Conservation (phyloP, 30 jellyfish, hydroid and myxozoan genomes). For the Calvadosia cruxmelitensis region DNA sequence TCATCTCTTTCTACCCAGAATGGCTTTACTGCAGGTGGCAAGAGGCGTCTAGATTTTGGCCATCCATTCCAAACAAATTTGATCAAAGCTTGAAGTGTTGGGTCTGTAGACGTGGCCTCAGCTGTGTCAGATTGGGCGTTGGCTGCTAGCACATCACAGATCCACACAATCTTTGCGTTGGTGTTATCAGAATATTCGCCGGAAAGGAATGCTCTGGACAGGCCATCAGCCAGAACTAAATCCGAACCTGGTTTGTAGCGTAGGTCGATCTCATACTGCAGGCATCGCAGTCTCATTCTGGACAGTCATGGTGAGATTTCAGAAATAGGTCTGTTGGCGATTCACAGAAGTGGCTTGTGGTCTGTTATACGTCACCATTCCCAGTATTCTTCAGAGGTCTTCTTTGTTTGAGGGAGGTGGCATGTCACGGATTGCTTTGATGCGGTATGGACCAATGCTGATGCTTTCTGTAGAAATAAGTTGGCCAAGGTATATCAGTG, state of each 20-base stretch:
- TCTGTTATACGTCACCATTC: no score
- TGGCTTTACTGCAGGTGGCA: background rate
- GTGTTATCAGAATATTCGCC: background rate
- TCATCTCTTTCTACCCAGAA: background rate
- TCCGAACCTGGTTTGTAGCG: background rate
- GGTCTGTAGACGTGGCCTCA: background rate
- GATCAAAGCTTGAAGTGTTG: background rate
- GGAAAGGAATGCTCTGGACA: background rate
- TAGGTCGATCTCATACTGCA: background rate
- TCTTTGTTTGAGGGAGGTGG: no score
- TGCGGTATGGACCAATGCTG: no score
- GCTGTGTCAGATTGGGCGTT: background rate
- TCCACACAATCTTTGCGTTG: background rate
- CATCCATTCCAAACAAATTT: background rate
- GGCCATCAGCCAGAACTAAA: background rate
- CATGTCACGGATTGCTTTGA: no score
- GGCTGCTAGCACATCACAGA: background rate
- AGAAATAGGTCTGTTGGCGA: background rate
- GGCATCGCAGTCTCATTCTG: background rate
- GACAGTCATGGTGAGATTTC: background rate
- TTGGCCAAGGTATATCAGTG: no score
- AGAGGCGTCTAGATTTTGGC: background rate
- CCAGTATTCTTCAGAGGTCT: no score
- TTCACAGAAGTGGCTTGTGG: background rate
- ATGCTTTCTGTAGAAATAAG: no score